Evolutionary conservation across 2,113 vertebrate genomes (phyloP).

Genomic region (Pteronura brasiliensis): DNA sequence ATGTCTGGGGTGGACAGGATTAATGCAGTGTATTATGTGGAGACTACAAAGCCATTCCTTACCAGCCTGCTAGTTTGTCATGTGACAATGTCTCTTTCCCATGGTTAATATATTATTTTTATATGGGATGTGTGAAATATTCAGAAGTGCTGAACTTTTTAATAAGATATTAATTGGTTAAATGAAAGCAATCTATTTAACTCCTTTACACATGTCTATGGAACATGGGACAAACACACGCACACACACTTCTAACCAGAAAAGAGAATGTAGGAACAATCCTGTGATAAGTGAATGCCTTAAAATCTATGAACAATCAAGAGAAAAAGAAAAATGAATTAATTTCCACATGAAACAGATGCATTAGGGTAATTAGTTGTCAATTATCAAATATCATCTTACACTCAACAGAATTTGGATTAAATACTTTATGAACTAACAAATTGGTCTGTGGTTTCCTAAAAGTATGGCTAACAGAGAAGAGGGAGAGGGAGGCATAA

Average conservation of each 20-base stretch:
- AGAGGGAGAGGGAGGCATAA: background rate
- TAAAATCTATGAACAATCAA: background rate
- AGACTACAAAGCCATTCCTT: background rate
- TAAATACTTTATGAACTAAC: background rate
- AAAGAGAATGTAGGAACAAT: background rate
- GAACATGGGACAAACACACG: fast-evolving
- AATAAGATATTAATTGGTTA: background rate
- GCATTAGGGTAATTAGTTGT: background rate
- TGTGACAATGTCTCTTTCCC: background rate
- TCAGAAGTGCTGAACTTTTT: background rate
- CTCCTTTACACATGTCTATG: background rate
- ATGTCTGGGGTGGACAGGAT: background rate
- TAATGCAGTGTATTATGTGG: background rate
- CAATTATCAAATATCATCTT: background rate
- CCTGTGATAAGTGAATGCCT: background rate
- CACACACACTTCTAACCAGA: background rate
- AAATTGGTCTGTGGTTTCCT: background rate
- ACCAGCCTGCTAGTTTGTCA: background rate
- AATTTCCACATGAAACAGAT: background rate
- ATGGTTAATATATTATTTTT: background rate
- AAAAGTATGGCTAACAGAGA: background rate
- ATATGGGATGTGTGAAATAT: background rate
- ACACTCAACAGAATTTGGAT: background rate
- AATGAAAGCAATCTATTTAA: background rate
- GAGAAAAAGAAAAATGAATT: background rate